Evolutionary conservation across 2,888 invertebrate species (phyloP), one percentile per base, ranked within the genome.

Genomic region (Amblyjoppa proteus): DNA sequence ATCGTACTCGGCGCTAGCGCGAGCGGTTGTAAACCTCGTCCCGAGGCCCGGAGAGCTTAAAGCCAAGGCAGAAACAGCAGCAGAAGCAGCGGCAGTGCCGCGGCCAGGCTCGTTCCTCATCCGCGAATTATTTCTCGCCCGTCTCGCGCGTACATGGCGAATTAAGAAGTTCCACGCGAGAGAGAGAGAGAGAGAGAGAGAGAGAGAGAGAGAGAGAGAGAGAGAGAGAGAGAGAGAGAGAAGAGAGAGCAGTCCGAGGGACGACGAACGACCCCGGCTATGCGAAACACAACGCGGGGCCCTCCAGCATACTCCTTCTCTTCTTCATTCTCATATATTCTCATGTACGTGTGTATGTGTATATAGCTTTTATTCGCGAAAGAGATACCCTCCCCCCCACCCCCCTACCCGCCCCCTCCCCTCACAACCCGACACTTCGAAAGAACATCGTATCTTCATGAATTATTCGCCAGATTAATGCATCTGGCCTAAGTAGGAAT

Each of bases 71-170:
- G 81, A 64, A 83, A 53, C 31, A 69, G 81, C 73, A 81, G 68
- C 31, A 71, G 61, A 45, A 56, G 75, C 77, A 61, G 68, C 66
- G 61, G 79, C 83, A 80, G 73, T 74, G 49, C 81, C 20, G 34
- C 78, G 41, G 70, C 77, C 80, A 78, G 68, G 75, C 70, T 73
- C 85, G 82, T 77, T 69, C 79, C 84, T 84, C 84, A 81, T 81
- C 82, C 66, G 82, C 87, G 84, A 87, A 87, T 88, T 88, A 87
- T 88, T 84, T 84, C 87, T 84, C 87, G 81, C 85, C 81, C 75
- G 80, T 82, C 80, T 74, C 75, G 75, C 76, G 81, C 82, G 76
- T 87, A 87, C 84, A 83, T 31, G 83, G 85, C 79, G 86, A 84
- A 86, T 86, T 86, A 84, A 86, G 86, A 86, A 86, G 86, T 86